Percentiles rank a stretch among this genome's conserved stretches.
Evolutionary conservation across 2,888 invertebrate species (phyloP).

Genomic region (Stenolophus ochropezus): DNA sequence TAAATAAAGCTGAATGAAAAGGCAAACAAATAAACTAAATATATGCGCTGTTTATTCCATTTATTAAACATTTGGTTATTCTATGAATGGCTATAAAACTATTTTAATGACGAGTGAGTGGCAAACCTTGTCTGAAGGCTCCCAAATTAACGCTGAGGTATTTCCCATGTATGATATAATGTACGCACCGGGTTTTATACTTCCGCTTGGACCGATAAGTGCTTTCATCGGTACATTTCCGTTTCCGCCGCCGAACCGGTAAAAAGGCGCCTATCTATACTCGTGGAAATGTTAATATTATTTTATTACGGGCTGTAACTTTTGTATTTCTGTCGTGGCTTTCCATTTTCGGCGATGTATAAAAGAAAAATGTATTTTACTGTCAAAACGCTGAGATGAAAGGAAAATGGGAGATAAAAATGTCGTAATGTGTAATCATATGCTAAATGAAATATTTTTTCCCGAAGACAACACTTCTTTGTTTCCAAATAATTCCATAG

Average conservation of each 20-base stretch:
- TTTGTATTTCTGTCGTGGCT: constrained; percentile 54
- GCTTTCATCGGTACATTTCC: constrained; percentile 57
- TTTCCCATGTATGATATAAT: constrained; percentile 48
- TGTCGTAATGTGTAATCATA: constrained; percentile 41
- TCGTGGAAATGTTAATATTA: constrained; percentile 56
- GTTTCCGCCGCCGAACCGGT: constrained; percentile 23
- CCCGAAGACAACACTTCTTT: neutral
- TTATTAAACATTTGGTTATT: neutral
- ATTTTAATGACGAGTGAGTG: constrained; percentile 15
- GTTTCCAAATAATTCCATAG: constrained; percentile 24
- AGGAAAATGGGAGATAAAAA: constrained; percentile 45
- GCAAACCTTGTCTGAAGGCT: constrained; percentile 31
- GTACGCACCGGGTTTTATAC: constrained; percentile 46
- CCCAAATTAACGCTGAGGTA: constrained; percentile 52
- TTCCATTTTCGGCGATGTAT: constrained; percentile 37
- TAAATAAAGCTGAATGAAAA: neutral
- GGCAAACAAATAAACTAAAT: neutral
- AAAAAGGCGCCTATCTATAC: constrained; percentile 50
- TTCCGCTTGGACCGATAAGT: constrained; percentile 43
- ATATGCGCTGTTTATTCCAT: neutral
- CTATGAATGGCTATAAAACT: neutral
- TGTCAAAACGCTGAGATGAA: constrained; percentile 33
- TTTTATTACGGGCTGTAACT: constrained; percentile 56
- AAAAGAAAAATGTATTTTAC: constrained; percentile 46
- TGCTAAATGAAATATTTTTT: constrained; percentile 42